These are phyloP conservation scores for Galerucella calmariensis DNA, from an alignment of 2,888 invertebrate species.

Conservation along the genomic window DNA sequence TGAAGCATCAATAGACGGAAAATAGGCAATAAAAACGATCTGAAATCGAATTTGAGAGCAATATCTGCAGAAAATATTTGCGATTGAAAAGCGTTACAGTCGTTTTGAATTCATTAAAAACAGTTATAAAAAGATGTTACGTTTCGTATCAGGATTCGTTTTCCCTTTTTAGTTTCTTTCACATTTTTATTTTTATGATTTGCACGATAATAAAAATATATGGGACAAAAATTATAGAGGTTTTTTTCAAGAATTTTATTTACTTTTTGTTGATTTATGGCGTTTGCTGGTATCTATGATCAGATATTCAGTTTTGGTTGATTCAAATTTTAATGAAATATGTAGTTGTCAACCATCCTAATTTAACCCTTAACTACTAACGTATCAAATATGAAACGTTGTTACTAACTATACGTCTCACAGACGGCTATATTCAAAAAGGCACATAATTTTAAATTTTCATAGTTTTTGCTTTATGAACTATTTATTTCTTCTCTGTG, in stretches of 20 bases:
- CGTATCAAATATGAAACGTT: too few species aligned
- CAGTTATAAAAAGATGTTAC: slow-evolving; percentile 21
- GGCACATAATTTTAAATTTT: too few species aligned
- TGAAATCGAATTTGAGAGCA: slow-evolving; percentile 30
- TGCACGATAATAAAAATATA: neutral
- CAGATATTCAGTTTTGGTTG: too few species aligned
- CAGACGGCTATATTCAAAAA: too few species aligned
- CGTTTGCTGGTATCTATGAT: too few species aligned
- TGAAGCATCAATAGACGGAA: slow-evolving; percentile 27
- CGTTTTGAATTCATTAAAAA: slow-evolving; percentile 33
- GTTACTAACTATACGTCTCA: too few species aligned
- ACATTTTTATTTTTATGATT: slow-evolving; percentile 15
- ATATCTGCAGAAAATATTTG: slow-evolving; percentile 26
- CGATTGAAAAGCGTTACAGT: slow-evolving; percentile 30
- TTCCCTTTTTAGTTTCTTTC: slow-evolving; percentile 10
- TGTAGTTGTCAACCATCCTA: too few species aligned
- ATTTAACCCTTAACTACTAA: too few species aligned
- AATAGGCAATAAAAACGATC: slow-evolving; percentile 32
- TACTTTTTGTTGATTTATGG: too few species aligned
- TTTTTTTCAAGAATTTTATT: neutral
- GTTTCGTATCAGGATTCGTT: slow-evolving; percentile 16
- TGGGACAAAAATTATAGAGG: neutral
- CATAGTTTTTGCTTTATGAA: too few species aligned
- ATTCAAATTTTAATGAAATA: too few species aligned
- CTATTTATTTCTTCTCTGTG: too few species aligned